These are phyloP conservation scores for Sus scrofa DNA, from an alignment of 2,113 vertebrate genomes.

Conservation along the genomic window DNA sequence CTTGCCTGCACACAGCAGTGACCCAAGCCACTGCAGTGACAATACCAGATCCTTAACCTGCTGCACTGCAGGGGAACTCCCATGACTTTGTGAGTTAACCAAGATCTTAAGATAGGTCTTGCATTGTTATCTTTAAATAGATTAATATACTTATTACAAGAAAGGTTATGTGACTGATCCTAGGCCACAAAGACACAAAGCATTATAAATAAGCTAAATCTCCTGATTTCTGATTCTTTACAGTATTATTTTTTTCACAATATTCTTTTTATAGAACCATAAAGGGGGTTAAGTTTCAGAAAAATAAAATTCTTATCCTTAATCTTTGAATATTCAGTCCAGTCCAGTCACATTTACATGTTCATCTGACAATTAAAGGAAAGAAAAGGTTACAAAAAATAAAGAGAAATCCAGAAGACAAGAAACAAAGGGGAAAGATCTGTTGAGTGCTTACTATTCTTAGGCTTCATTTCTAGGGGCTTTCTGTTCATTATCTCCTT, in stretches of 20 bases:
- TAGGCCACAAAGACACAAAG: not conserved
- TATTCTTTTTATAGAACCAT: conserved; percentile 47
- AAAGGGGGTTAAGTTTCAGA: conserved; percentile 28
- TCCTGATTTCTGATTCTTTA: conserved; percentile 32
- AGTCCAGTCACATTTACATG: not conserved
- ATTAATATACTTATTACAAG: not conserved
- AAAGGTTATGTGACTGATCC: conserved; percentile 15
- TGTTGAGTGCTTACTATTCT: not conserved
- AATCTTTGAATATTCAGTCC: not conserved
- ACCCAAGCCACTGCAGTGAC: too few species aligned
- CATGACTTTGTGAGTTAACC: too few species aligned
- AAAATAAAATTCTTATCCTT: conserved; percentile 59
- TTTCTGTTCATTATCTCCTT: conserved; percentile 24
- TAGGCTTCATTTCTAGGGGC: not conserved
- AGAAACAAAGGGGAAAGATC: not conserved
- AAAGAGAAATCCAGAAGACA: conserved; percentile 46
- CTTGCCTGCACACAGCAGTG: too few species aligned
- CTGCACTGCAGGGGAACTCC: too few species aligned
- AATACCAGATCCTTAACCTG: too few species aligned
- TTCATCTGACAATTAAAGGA: conserved; percentile 39
- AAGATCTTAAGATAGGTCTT: not conserved
- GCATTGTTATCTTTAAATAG: conserved; percentile 51
- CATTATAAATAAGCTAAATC: conserved; percentile 55
- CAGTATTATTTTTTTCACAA: conserved; percentile 21
- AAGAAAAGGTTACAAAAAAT: not conserved